Evolutionary conservation across 2,797 vertebrate species (phyloP).

Genomic region (Neomorphus geoffroyi): DNA sequence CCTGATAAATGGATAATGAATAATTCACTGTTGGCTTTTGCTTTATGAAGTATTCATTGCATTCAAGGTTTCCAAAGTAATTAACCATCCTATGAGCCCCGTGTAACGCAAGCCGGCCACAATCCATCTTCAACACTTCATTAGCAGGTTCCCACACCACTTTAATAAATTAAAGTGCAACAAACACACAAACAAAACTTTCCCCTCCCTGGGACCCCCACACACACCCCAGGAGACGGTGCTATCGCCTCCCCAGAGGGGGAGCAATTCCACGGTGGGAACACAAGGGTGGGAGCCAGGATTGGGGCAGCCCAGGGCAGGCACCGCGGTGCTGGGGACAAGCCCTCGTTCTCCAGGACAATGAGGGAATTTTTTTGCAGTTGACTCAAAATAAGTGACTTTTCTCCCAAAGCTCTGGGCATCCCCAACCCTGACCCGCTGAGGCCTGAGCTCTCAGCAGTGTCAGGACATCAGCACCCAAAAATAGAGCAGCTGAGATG

Average conservation of each 20-base stretch:
- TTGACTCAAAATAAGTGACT: no score
- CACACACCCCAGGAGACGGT: neutral
- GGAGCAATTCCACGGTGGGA: rapidly evolving
- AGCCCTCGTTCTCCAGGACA: neutral
- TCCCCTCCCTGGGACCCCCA: neutral
- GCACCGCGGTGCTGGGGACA: rapidly evolving
- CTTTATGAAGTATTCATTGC: slow-evolving; percentile 59
- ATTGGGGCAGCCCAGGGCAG: rapidly evolving
- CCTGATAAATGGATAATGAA: slow-evolving; percentile 42
- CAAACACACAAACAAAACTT: neutral
- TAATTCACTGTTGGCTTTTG: slow-evolving; percentile 44
- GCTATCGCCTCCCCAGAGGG: rapidly evolving
- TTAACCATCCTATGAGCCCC: neutral
- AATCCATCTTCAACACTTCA: slow-evolving; percentile 30
- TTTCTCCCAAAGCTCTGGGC: neutral
- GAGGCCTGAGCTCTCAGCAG: neutral
- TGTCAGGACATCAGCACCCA: neutral
- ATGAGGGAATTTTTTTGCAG: rapidly evolving
- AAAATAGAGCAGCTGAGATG: neutral
- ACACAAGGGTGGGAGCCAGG: rapidly evolving
- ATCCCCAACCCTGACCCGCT: neutral
- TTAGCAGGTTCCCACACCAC: neutral
- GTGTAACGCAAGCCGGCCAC: neutral
- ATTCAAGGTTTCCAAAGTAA: slow-evolving; percentile 20
- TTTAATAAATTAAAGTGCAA: neutral